These are phyloP conservation scores for Cryptophagus acutangulus DNA, from an alignment of 2,888 invertebrate species.

Conservation along the genomic window DNA sequence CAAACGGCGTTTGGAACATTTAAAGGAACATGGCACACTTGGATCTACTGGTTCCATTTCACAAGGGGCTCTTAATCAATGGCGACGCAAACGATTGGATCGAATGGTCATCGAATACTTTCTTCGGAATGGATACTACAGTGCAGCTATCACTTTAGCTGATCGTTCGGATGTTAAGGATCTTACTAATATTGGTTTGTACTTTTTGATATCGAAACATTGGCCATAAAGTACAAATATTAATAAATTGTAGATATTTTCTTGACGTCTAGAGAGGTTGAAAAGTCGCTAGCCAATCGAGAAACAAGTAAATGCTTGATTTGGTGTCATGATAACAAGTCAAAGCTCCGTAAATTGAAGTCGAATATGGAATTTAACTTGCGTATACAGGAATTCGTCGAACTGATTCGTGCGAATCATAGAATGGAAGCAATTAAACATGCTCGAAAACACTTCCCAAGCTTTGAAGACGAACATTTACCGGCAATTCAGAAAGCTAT, in stretches of 20 bases:
- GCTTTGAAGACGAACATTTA: slow-evolving; percentile 80
- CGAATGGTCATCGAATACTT: slow-evolving; percentile 97
- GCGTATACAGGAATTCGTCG: slow-evolving; percentile 90
- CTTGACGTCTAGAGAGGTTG: slow-evolving; percentile 77
- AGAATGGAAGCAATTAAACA: slow-evolving; percentile 91
- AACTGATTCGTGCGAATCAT: slow-evolving; percentile 80
- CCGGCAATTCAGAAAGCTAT: slow-evolving; percentile 88
- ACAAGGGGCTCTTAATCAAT: slow-evolving; percentile 64
- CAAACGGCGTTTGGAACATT: slow-evolving; percentile 86
- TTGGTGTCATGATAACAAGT: slow-evolving; percentile 97
- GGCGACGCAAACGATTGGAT: slow-evolving; percentile 84
- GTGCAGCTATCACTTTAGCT: slow-evolving; percentile 84
- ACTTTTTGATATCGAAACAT: no score
- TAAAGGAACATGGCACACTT: slow-evolving; percentile 68
- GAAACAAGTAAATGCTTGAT: slow-evolving; percentile 85
- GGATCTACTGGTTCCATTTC: slow-evolving; percentile 43
- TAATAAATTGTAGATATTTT: slow-evolving; percentile 63
- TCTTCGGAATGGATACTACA: slow-evolving; percentile 90
- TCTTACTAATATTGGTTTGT: slow-evolving; percentile 82
- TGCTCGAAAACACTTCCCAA: slow-evolving; percentile 87
- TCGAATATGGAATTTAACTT: slow-evolving; percentile 95
- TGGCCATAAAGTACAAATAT: slow-evolving; percentile 4
- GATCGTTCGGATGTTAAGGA: slow-evolving; percentile 75
- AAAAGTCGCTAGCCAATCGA: slow-evolving; percentile 72
- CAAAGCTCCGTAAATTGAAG: slow-evolving; percentile 87